Percentiles rank a stretch among this genome's conserved stretches.
These are phyloP conservation scores for Maccullochella peelii DNA, from an alignment of 2,113 vertebrate genomes.

Conservation along the genomic window DNA sequence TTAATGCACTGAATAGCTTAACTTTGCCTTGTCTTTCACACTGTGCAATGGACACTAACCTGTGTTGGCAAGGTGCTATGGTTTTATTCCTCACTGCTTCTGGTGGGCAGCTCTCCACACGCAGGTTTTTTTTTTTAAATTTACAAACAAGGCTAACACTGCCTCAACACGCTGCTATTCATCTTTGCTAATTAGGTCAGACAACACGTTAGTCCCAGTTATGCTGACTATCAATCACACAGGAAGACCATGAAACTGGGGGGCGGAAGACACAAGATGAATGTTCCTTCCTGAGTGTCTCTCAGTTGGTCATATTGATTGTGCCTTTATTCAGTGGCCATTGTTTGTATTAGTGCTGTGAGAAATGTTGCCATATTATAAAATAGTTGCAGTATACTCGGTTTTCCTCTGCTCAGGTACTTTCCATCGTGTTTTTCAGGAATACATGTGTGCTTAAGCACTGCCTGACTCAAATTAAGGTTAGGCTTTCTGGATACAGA, in stretches of 20 bases:
- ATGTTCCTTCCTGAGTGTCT: slow-evolving; percentile 50
- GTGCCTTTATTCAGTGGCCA: slow-evolving; percentile 14
- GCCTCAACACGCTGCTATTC: slow-evolving; percentile 62
- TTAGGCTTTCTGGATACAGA: background rate
- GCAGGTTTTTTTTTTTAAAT: background rate
- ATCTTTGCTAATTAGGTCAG: slow-evolving; percentile 80
- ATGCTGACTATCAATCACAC: slow-evolving; percentile 77
- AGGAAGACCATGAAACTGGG: slow-evolving; percentile 51
- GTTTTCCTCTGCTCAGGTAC: background rate
- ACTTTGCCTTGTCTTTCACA: slow-evolving; percentile 66
- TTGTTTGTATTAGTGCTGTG: background rate
- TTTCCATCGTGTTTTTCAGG: background rate
- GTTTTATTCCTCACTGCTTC: slow-evolving; percentile 55
- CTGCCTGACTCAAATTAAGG: background rate
- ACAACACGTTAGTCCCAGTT: slow-evolving; percentile 80
- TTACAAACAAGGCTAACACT: slow-evolving; percentile 68
- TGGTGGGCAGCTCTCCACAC: slow-evolving; percentile 49
- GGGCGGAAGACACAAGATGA: slow-evolving; percentile 65
- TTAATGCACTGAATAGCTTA: slow-evolving; percentile 12
- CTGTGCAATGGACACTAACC: slow-evolving; percentile 25
- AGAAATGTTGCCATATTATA: slow-evolving; percentile 5
- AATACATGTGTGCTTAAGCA: background rate
- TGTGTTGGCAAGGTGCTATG: slow-evolving; percentile 48
- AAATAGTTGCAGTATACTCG: background rate
- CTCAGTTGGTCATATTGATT: slow-evolving; percentile 38